A percentile compares a stretch with the other conserved stretches of the same genome.
phyloP scores from a whole-genome alignment of 2,888 invertebrate species.

The Phalera bucephala region DNA sequence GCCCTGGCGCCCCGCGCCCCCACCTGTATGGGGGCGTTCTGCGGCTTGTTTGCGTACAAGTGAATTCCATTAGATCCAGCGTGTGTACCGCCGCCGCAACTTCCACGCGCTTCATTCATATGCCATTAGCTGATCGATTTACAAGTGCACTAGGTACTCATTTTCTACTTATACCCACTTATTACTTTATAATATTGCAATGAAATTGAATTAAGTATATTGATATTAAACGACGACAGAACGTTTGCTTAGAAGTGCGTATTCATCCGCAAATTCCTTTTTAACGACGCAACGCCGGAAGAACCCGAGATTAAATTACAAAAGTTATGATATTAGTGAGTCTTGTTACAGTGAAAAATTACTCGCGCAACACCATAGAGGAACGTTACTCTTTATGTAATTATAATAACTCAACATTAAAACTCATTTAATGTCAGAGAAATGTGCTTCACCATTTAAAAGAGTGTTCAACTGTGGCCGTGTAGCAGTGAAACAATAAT shows the following conservation, averaged over 20 bases:
- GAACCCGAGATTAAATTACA: too few relatives aligned
- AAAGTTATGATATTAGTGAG: conserved; percentile 3
- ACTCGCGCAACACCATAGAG: conserved; percentile 12
- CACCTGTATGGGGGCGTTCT: conserved; percentile 48
- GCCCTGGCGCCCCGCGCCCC: conserved; percentile 27
- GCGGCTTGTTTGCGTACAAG: conserved; percentile 81
- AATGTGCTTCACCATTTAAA: conserved; percentile 69
- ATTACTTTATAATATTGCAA: background rate
- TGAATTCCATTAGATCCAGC: conserved; percentile 80
- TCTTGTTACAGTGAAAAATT: conserved; percentile 8
- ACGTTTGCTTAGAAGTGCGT: too few relatives aligned
- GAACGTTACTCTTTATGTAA: conserved; percentile 44
- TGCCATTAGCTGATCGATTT: conserved; percentile 80
- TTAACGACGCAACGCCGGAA: too few relatives aligned
- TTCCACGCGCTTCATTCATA: conserved; percentile 75
- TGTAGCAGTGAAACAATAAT: conserved; percentile 71
- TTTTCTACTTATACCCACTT: conserved; percentile 40
- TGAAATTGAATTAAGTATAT: too few relatives aligned
- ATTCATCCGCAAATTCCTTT: too few relatives aligned
- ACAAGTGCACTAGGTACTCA: conserved; percentile 59
- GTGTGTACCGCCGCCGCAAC: conserved; percentile 69
- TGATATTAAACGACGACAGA: too few relatives aligned
- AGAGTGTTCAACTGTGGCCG: conserved; percentile 68
- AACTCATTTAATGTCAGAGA: conserved; percentile 69
- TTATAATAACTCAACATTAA: conserved; percentile 61